phyloP scores from a whole-genome alignment of 2,888 invertebrate species.

The Hirtodrosophila histrioides region DNA sequence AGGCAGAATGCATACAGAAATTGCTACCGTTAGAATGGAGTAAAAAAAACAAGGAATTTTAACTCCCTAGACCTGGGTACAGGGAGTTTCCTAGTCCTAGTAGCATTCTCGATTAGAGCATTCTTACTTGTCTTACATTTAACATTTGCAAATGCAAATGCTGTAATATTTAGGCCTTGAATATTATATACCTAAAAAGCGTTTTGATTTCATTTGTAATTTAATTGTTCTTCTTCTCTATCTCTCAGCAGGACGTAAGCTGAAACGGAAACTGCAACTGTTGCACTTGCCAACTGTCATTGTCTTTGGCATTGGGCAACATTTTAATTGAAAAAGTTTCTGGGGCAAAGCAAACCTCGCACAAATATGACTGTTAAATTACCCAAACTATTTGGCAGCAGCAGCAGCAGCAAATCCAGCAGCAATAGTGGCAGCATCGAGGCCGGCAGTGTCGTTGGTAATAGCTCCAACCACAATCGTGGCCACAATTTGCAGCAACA shows the following conservation, averaged over 20 bases:
- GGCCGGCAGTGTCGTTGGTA: conserved; percentile 10
- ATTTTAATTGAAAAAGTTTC: conserved; percentile 79
- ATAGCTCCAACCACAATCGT: neutral
- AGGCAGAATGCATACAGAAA: too few relatives aligned
- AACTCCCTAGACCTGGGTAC: too few relatives aligned
- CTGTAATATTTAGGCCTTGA: too few relatives aligned
- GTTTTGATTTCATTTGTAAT: too few relatives aligned
- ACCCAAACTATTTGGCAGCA: conserved; percentile 62
- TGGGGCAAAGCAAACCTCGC: conserved; percentile 9
- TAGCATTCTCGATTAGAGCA: too few relatives aligned
- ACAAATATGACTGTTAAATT: conserved; percentile 69
- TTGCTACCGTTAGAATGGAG: too few relatives aligned
- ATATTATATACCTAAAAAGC: too few relatives aligned
- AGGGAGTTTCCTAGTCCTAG: too few relatives aligned
- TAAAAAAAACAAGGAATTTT: too few relatives aligned
- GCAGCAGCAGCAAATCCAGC: too few relatives aligned
- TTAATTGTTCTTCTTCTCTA: conserved; percentile 12
- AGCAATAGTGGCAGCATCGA: conserved; percentile 28
- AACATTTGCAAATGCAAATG: too few relatives aligned
- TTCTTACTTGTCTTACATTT: too few relatives aligned
- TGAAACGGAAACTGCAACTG: conserved; percentile 17
- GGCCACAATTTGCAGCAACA: conserved; percentile 12
- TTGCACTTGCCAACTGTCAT: conserved; percentile 39
- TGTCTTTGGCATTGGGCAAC: conserved; percentile 58
- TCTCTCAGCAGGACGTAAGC: conserved; percentile 18